These are phyloP conservation scores for Drosophila tropicalis DNA, from an alignment of 1,140 invertebrate species.

Conservation along the genomic window DNA sequence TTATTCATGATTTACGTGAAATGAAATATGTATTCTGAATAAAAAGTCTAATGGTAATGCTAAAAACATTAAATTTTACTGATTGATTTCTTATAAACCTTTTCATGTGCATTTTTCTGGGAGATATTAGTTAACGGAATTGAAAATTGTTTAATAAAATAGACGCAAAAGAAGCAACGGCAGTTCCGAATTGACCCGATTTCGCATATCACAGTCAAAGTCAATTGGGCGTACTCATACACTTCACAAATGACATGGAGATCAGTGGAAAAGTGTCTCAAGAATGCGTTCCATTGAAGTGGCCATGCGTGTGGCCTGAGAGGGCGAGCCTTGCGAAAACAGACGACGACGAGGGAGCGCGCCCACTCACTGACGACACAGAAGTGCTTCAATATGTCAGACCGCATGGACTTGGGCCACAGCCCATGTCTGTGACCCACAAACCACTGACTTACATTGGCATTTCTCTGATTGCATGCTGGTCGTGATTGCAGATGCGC, in stretches of 20 bases:
- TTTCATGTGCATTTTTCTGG: no score
- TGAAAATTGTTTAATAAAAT: no score
- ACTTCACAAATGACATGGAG: constrained; percentile 53
- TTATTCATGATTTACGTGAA: no score
- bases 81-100: no score
- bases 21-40: no score
- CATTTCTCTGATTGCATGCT: background rate
- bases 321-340: constrained; percentile 47
- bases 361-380: constrained; percentile 74
- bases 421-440: constrained; percentile 59
- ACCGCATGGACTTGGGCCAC: constrained; percentile 13
- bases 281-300: constrained; percentile 57
- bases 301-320: constrained; percentile 63
- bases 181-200: constrained; percentile 49
- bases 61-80: no score
- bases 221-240: constrained; percentile 27
- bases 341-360: constrained; percentile 44
- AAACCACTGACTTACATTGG: constrained; percentile 54
- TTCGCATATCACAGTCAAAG: constrained; percentile 35
- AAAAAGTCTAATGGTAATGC: no score
- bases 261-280: constrained; percentile 53
- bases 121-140: no score
- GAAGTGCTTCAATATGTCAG: constrained; percentile 79
- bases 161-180: no score
- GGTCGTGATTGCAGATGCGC: constrained; percentile 25